phyloP scores from a whole-genome alignment of 1,140 invertebrate species.

The Saccostrea glomerata region DNA sequence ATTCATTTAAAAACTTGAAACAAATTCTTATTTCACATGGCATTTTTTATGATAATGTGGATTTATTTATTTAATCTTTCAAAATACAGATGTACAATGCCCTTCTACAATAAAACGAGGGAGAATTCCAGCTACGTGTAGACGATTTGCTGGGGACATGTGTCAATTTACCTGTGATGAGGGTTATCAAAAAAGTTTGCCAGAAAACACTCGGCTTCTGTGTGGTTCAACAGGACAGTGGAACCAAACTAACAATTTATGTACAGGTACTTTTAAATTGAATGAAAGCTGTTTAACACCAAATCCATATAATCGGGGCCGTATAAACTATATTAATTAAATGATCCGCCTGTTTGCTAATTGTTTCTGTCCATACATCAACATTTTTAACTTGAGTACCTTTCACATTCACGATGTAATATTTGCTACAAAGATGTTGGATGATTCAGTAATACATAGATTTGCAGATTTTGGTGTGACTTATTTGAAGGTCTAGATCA shows the following conservation, averaged over 20 bases:
- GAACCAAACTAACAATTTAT: background rate
- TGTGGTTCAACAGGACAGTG: background rate
- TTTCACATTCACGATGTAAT: too few species aligned
- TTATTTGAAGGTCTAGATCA: too few species aligned
- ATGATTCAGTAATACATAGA: too few species aligned
- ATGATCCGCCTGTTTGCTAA: too few species aligned
- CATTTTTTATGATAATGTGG: too few species aligned
- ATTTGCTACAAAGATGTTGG: too few species aligned
- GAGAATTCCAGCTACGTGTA: background rate
- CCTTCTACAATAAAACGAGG: background rate
- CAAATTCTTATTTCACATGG: background rate
- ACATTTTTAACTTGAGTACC: too few species aligned
- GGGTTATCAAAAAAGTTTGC: background rate
- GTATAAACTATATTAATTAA: too few species aligned
- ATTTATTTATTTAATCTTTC: background rate
- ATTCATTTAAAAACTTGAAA: background rate
- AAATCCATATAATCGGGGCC: too few species aligned
- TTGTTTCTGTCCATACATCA: too few species aligned
- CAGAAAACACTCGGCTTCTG: background rate
- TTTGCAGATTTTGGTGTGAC: too few species aligned
- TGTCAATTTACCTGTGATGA: constrained; percentile 6
- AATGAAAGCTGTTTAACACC: too few species aligned
- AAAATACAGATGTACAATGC: constrained; percentile 32
- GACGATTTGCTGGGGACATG: constrained; percentile 19
- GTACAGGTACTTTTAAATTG: background rate